Evolutionary conservation across 2,888 invertebrate genomes (phyloP), one percentile per base, ranked within the genome.

Genomic region (Antheraea yamamai): DNA sequence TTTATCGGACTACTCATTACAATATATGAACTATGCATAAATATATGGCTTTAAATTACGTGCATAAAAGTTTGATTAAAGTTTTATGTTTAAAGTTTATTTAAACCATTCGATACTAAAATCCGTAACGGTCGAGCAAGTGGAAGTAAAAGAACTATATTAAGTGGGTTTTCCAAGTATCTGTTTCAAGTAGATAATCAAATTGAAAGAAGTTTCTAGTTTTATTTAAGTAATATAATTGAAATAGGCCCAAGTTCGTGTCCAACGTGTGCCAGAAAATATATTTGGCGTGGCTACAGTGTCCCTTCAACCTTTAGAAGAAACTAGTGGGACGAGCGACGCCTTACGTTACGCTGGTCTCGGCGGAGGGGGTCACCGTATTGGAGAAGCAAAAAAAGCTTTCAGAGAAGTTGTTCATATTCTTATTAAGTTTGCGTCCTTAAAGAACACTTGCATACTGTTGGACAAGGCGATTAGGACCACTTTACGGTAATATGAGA

Each of bases 391-490:
- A 61, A 95, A 90, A 82, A 93, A 87, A 81, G 92, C 89, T 35
- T 95, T 94, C 83, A 87, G 88, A 81, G 91, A 89, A 80, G 95
- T 87, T 64, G 82, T 92, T 1, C 83, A 85, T 68, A 88, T 93
- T 12, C 86, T 95, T 0, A 92, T 96, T 71, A 95, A 94, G 81
- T 95, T 95, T 70, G 95, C 95, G 0, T 95, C 95, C 0, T 88
- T 95, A 78, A 88, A 93, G 73, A 92, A 91, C 76, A 92, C 89
- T 35, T 95, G 95, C 76, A 82, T 91, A 39, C 79, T 92, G 64
- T 80, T 95, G 58, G 92, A 94, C 78, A 89, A 86, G 73, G 91
- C 93, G 20, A 86, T 93, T 58, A 89, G 89, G 73, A 85, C 88
- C 23, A 95, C 94, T 10, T 81, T 94, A 74, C 93, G 95, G 95